Base-by-base conservation (phyloP, 2,113 vertebrate genomes). In the Brachypteracias leptosomus region DNA sequence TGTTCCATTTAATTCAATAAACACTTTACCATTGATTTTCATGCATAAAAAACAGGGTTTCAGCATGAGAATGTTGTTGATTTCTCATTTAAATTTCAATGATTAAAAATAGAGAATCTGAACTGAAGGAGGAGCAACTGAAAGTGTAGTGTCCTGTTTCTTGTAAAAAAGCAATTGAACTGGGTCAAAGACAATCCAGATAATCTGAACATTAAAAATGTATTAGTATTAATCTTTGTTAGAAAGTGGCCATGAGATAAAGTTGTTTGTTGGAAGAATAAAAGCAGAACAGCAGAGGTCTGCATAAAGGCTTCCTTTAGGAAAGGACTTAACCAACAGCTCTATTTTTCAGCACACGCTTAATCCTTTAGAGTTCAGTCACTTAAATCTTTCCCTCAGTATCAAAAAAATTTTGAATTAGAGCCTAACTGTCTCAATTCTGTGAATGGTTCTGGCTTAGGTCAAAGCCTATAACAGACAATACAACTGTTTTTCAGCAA, bases 121-220 rank as follows among this genome's bases (percentile, higher is more conserved):
- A 94, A 85, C 20, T 35, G 40, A 82, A 93, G 33, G 31, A 70
- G 85, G 85, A 79, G 6, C n/a, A 85, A 26, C 35, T 28, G n/a
- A 33, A 88, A 36, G 3, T 33, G 40, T 4, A 33, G 9, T 59
- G 13, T 80, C n/a, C 42, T 80, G 20, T 92, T 81, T 90, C 58
- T 55, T 31, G 58, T 80, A 54, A 82, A 79, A 49, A 80, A 80
- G 85, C 58, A 66, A 28, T 77, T 79, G 20, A 94, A 82, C 62
- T 36, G 10, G 49, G 67, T 91, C 87, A 93, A 66, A 85, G 36
- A 79, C 19, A 94, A 91, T 58, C 28, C 36, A 62, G 87, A 73
- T 89, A 93, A 94, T 85, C 31, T 79, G 40, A 76, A 90, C 52
- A 86, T 72, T 93, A 89, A 95, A 94, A 84, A 91, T 79, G 5